A percentile compares a stretch with the other conserved stretches of the same genome.
Evolutionary conservation across 2,888 invertebrate genomes (phyloP).

Genomic region (Eueremaeus valkanovi): DNA sequence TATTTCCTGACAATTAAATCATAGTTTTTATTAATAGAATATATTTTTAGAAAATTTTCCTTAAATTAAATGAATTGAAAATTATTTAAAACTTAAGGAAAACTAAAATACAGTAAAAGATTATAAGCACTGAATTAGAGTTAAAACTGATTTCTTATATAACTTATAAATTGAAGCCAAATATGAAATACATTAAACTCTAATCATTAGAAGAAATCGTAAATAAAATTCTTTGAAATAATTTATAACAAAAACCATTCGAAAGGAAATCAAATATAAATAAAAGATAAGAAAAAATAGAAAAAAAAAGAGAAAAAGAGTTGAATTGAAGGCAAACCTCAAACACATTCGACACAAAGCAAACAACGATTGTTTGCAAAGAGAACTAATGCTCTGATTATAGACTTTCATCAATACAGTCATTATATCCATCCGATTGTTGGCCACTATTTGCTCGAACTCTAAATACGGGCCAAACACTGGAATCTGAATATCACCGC

Average conservation of each 20-base stretch:
- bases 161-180: too few species aligned
- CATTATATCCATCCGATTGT: slow-evolving; percentile 76
- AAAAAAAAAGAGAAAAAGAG: neutral
- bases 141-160: too few species aligned
- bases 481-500: slow-evolving; percentile 67
- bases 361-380: slow-evolving; percentile 57
- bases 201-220: too few species aligned
- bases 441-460: slow-evolving; percentile 82
- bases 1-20: too few species aligned
- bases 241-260: neutral
- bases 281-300: neutral
- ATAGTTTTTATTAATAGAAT: too few species aligned
- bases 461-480: slow-evolving; percentile 87
- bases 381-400: slow-evolving; percentile 68
- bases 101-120: too few species aligned
- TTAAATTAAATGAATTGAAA: too few species aligned
- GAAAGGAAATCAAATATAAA: neutral
- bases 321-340: slow-evolving; percentile 45
- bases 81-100: too few species aligned
- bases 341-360: slow-evolving; percentile 59
- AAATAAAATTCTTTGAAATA: too few species aligned
- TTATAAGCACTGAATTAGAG: too few species aligned
- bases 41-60: too few species aligned
- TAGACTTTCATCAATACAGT: slow-evolving; percentile 81
- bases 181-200: too few species aligned